Base-by-base conservation (phyloP, 2,888 invertebrate species). In the Mesorhabditis spiculigera region DNA sequence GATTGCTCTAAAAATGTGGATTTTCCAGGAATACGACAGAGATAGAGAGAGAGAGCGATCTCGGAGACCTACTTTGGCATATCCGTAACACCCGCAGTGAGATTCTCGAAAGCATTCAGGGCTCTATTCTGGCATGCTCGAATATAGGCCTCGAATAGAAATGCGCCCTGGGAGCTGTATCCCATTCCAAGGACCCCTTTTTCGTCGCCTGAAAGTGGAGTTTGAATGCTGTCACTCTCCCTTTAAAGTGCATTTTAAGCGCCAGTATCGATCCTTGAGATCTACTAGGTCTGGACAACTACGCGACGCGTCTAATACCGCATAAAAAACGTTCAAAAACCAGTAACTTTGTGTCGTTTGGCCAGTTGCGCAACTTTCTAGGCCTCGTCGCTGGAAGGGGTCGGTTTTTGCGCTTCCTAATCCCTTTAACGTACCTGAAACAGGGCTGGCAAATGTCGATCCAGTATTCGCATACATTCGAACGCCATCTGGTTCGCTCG, bases 121-220 rank as follows among this genome's bases (percentile, higher is more conserved):
- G 58, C 58, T 50, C n/a, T 50, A 13, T n/a, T n/a, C n/a, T 50
- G 58, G 8, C n/a, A 10, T 10, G 58, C 58, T 13, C 8, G 58
- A 50, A 50, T 50, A 2, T 10, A 50, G 0, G 80, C 76, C 42
- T 78, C 77, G 70, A 75, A 68, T 45, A 80, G 70, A 64, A 75
- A 66, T 28, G 80, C 73, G 45, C 76, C 77, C 58, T 78, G 77
- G 8, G 75, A 74, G 2, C 63, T 64, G n/a, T 72, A 68, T 0
- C 71, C 75, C 45, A 75, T 70, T 62, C 73, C 77, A 50, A 74
- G 58, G 5, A 75, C 75, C 10, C 65, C 71, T 43, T 61, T 58
- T 62, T 73, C 71, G 4, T 65, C 69, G 6, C 69, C 73, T 71
- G 28, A 65, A 68, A 4, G 3, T 10, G 8, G 43, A 5, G 1